Conservation (phyloP, 1,140 invertebrate species). For the Conopomorpha cramerella region DNA sequence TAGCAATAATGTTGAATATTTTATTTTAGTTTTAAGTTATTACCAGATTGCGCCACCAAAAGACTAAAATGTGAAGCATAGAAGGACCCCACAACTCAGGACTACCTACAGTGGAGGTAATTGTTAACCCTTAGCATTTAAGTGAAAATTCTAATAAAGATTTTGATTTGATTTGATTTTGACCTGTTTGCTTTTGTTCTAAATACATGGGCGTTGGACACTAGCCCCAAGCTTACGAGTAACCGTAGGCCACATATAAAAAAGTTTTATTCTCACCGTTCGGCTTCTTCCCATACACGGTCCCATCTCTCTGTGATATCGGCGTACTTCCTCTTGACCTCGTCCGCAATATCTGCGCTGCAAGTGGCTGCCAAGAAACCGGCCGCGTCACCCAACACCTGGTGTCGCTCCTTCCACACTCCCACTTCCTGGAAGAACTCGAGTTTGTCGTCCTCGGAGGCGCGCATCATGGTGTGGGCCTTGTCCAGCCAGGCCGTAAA, state of each 20-base stretch:
- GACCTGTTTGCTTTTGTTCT: too few species aligned
- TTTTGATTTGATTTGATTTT: too few species aligned
- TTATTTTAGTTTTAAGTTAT: too few species aligned
- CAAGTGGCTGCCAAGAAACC: constrained; percentile 89
- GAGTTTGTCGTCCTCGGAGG: constrained; percentile 82
- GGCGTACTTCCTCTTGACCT: constrained; percentile 76
- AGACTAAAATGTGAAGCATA: too few species aligned
- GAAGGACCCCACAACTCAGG: too few species aligned
- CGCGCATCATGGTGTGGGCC: constrained; percentile 76
- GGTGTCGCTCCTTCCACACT: constrained; percentile 87
- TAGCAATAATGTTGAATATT: too few species aligned
- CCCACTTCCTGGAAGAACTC: constrained; percentile 90
- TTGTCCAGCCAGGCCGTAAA: constrained; percentile 80
- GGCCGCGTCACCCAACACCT: constrained; percentile 80
- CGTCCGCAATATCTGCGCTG: constrained; percentile 75
- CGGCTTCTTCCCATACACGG: constrained; percentile 78
- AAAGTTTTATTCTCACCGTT: constrained; percentile 46
- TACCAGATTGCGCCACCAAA: too few species aligned
- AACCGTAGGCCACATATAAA: neutral
- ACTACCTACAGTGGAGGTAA: too few species aligned
- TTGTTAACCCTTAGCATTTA: too few species aligned
- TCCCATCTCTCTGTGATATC: constrained; percentile 80
- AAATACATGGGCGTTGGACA: too few species aligned
- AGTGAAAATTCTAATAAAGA: too few species aligned
- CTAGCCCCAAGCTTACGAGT: neutral